Evolutionary conservation across 2,888 invertebrate species (phyloP).

Genomic region (Apodemia mormo): DNA sequence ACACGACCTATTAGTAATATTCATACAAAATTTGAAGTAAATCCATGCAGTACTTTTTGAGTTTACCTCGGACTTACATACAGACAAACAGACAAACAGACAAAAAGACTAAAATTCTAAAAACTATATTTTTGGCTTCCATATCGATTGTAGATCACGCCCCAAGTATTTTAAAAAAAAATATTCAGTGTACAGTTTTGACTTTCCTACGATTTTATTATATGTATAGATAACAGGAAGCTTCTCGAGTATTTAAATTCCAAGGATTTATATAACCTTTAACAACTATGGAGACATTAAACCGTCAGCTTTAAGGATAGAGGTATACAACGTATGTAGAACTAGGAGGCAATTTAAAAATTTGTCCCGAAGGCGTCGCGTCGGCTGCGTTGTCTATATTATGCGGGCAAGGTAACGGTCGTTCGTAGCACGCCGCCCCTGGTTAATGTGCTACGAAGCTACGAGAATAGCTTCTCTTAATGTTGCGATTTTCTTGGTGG

Average conservation of each 20-base stretch:
- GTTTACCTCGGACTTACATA: too few species aligned
- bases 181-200: too few species aligned
- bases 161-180: too few species aligned
- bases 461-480: constrained; percentile 44
- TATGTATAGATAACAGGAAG: too few species aligned
- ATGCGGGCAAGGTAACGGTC: constrained; percentile 55
- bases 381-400: constrained; percentile 60
- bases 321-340: constrained; percentile 48
- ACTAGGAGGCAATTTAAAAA: constrained; percentile 71
- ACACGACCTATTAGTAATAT: too few species aligned
- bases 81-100: too few species aligned
- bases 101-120: too few species aligned
- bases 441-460: constrained; percentile 48
- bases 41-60: too few species aligned
- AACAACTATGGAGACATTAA: neutral
- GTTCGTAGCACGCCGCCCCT: constrained; percentile 45
- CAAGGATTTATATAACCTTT: neutral
- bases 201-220: too few species aligned
- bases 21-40: too few species aligned
- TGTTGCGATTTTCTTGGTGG: constrained; percentile 10
- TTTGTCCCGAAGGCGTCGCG: constrained; percentile 65
- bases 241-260: neutral
- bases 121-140: too few species aligned
- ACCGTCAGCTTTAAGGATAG: neutral
- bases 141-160: too few species aligned